Conservation (phyloP, 2,888 invertebrate species). For the Acanthacorydalis orientalis region DNA sequence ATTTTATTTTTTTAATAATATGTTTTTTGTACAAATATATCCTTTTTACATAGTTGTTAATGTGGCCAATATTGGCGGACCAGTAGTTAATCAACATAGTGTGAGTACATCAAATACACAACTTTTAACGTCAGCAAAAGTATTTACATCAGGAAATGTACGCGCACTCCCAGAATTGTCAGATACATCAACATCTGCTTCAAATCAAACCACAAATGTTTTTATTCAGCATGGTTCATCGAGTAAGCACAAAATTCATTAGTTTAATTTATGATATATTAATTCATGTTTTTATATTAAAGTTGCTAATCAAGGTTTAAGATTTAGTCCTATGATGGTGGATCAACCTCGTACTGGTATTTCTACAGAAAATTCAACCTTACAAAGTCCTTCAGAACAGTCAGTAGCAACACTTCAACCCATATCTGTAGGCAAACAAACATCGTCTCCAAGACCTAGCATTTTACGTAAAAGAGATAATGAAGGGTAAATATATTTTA, state of each 20-base stretch:
- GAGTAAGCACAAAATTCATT: neutral
- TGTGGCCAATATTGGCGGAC: too few species aligned
- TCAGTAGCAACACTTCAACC: neutral
- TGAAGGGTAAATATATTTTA: constrained; percentile 36
- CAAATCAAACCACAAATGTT: too few species aligned
- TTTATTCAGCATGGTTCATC: neutral
- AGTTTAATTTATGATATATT: neutral
- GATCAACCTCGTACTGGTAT: constrained; percentile 19
- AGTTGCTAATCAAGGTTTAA: constrained; percentile 20
- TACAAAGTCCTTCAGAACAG: neutral
- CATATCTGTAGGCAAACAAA: constrained; percentile 12
- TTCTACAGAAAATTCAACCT: neutral
- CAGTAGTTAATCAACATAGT: too few species aligned
- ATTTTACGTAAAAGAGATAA: constrained; percentile 77
- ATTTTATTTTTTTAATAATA: too few species aligned
- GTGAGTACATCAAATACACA: too few species aligned
- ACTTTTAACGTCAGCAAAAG: too few species aligned
- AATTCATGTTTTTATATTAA: constrained; percentile 10
- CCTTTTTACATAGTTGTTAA: too few species aligned
- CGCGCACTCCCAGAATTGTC: too few species aligned
- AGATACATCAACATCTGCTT: too few species aligned
- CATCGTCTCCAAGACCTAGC: constrained; percentile 54
- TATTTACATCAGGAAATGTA: too few species aligned
- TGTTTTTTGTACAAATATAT: too few species aligned
- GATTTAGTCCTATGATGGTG: constrained; percentile 27